Evolutionary conservation across 2,888 invertebrate genomes (phyloP), one percentile per base, ranked within the genome.

Genomic region (Lasiommata megera): DNA sequence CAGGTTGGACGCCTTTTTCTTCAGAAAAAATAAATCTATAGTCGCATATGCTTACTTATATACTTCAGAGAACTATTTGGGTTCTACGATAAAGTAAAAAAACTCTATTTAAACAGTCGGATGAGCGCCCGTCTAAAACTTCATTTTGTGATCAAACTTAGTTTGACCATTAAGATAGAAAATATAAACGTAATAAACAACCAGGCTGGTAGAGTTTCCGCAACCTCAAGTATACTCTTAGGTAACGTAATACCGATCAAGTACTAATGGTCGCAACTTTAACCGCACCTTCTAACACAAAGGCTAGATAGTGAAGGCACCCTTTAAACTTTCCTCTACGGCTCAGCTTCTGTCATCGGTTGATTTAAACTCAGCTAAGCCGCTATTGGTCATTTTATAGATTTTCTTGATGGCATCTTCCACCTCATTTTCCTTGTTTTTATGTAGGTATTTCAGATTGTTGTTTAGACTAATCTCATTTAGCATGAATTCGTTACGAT

Each of bases 241-340:
- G 57, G 60, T 50, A 60, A 60, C 50, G 8, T 52, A 52, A 54
- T 36, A 54, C 54, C 57, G 51, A 57, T 60, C 57, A 44, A 53
- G 53, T 38, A 40, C 48, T 56, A 54, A 56, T 56, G 38, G 43
- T 29, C 50, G 60, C 56, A 60, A 57, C 57, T 57, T 51, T 31
- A 54, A 46, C 60, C 54, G 50, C 60, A 54, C 57, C 60, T 60
- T 51, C 38, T 29, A 54, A 41, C 53, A 60, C 60, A 60, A 60
- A 57, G 57, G 57, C 57, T 51, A 54, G 50, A 41, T 31, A 29
- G n/a, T 41, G 12, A 43, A 51, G 51, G 40, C 51, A 54, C 58
- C 54, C 57, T 61, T 61, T 61, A 58, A 58, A 57, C 46, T 58
- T 61, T 61, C 46, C 54, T 54, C 12, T 31, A 12, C 36, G 52